These are phyloP conservation scores for Anser brachyrhynchus DNA, from an alignment of 2,113 vertebrate species.

Conservation along the genomic window DNA sequence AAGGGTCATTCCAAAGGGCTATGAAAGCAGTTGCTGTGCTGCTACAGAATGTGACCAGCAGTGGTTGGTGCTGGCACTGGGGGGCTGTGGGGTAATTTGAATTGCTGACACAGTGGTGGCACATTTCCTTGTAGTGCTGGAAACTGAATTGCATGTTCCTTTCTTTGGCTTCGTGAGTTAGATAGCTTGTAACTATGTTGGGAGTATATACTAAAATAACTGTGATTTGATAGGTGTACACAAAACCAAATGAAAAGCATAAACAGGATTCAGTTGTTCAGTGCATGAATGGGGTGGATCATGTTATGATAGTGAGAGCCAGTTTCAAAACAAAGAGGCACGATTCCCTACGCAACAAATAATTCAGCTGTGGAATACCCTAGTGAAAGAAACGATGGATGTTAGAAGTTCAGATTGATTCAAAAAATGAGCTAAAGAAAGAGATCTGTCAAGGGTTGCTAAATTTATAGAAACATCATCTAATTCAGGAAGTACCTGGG, in stretches of 20 bases:
- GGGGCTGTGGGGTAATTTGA: background rate
- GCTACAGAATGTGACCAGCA: rapidly evolving
- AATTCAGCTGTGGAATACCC: background rate
- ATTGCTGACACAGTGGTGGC: background rate
- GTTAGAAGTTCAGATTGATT: background rate
- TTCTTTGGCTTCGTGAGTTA: background rate
- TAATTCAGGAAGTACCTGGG: background rate
- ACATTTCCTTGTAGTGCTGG: background rate
- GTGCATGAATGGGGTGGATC: background rate
- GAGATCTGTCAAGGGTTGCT: background rate
- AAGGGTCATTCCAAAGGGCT: background rate
- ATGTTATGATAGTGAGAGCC: background rate
- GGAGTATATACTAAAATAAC: no score
- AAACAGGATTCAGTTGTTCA: background rate
- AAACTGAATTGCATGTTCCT: background rate
- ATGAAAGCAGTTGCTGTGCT: background rate
- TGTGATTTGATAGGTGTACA: background rate
- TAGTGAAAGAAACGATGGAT: background rate
- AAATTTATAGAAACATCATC: background rate
- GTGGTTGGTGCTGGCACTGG: background rate
- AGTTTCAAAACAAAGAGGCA: background rate
- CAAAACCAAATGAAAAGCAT: background rate
- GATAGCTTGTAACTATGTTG: rapidly evolving
- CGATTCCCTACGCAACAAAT: background rate
- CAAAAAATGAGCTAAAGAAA: background rate